Base-by-base conservation (phyloP, 2,113 vertebrate genomes). In the Sylvia atricapilla region DNA sequence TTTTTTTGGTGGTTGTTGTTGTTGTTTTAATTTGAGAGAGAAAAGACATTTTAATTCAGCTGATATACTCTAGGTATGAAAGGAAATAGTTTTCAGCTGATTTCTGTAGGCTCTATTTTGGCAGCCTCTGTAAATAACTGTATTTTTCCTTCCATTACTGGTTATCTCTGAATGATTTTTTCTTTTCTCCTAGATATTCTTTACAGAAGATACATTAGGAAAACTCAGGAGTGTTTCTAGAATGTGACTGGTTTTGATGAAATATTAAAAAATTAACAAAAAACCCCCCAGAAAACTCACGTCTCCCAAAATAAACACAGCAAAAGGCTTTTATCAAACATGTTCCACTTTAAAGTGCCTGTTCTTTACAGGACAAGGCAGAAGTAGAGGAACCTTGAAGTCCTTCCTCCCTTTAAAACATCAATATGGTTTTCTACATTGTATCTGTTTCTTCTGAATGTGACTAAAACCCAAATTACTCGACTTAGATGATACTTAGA, bases 31-130 rank as follows among this genome's bases (percentile, higher is more conserved):
- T 94, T 92, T 93, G 79, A 89, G 81, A 95, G 90, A 91, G 27
- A 85, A 79, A 94, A 74, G 56, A 63, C 63, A 75, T 60, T 95
- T 88, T 84, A 93, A 94, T 94, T 96, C 91, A 91, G n/a, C 24
- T 89, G 78, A 93, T 95, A 84, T 30, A 63, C 31, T 87, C 28
- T 58, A 78, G 37, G 12, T 76, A 91, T 87, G 75, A 94, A 92
- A 86, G 63, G 23, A 83, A 96, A 56, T 39, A 66, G 64, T 25
- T 84, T 97, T 72, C 62, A 67, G 80, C 70, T 78, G 84, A 93
- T 90, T 18, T 67, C 56, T 79, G 53, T 69, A 24, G 13, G 20
- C 31, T 72, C 73, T 80, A 33, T 53, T 69, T 64, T 92, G 17
- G 10, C 30, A 68, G 2, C 22, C 2, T 76, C n/a, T 53, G 3